A percentile compares a stretch with the other conserved stretches of the same genome.
phyloP scores from a whole-genome alignment of 1,140 invertebrate genomes.

The Drosophila rhopaloa region DNA sequence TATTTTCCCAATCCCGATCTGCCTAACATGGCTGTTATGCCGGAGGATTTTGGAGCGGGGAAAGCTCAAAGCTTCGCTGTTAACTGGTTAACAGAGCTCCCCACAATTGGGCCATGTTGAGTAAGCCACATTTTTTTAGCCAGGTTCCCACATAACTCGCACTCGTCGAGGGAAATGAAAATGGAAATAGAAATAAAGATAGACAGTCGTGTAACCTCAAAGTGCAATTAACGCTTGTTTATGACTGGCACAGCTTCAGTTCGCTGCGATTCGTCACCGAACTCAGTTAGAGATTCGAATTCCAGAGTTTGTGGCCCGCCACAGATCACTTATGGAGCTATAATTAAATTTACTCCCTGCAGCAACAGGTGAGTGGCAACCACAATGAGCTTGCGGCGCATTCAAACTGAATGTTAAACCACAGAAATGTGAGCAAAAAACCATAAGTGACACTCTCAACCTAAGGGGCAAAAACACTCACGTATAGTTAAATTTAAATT shows the following conservation, averaged over 20 bases:
- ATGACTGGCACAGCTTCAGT: conserved; percentile 39
- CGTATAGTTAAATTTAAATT: no score
- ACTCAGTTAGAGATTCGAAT: conserved; percentile 19
- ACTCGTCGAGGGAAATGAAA: conserved; percentile 4
- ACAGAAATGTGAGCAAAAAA: conserved; percentile 44
- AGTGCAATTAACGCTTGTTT: conserved; percentile 64
- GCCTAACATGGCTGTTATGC: conserved; percentile 22
- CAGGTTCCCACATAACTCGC: conserved; percentile 47
- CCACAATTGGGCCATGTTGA: conserved; percentile 10
- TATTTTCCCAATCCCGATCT: conserved; percentile 38
- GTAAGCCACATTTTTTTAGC: background rate
- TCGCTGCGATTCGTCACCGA: conserved; percentile 14
- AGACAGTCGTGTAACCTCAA: conserved; percentile 32
- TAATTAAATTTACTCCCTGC: conserved; percentile 53
- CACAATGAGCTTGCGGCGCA: background rate
- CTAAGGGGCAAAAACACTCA: no score
- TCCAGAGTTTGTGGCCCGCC: conserved; percentile 26
- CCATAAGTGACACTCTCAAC: conserved; percentile 25
- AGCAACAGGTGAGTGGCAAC: conserved; percentile 51
- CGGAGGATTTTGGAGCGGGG: conserved; percentile 7
- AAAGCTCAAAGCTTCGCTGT: conserved; percentile 40
- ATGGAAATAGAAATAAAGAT: background rate
- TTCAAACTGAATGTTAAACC: conserved; percentile 3
- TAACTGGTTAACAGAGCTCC: conserved; percentile 8
- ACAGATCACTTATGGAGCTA: conserved; percentile 62